Evolutionary conservation across 1,140 invertebrate species (phyloP).

Genomic region (Mizuhopecten yessoensis): DNA sequence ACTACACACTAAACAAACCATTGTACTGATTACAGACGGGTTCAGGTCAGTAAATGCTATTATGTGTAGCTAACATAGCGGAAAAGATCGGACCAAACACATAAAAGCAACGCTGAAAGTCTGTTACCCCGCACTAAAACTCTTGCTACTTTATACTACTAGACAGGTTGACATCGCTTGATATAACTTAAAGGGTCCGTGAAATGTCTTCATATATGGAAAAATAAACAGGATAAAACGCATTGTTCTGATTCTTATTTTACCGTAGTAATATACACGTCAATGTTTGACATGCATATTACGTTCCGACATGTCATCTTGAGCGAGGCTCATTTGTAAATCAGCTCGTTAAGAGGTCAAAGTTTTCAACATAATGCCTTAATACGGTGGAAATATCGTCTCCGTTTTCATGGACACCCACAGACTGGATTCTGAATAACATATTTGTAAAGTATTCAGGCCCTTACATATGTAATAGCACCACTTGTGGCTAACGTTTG

Average conservation of each 20-base stretch:
- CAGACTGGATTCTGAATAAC: neutral
- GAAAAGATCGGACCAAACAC: neutral
- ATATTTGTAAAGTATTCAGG: too few species aligned
- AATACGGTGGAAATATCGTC: neutral
- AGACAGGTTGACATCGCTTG: too few species aligned
- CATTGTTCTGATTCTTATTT: neutral
- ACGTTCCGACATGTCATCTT: slow-evolving; percentile 33
- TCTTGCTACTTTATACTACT: too few species aligned
- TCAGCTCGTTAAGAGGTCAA: slow-evolving; percentile 28
- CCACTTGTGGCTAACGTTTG: too few species aligned
- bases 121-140: neutral
- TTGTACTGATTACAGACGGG: neutral
- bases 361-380: neutral
- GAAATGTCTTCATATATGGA: neutral
- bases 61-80: neutral
- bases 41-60: neutral
- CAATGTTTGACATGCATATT: neutral
- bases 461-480: too few species aligned
- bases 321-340: neutral
- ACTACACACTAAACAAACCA: neutral
- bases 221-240: neutral
- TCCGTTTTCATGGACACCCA: slow-evolving; percentile 8
- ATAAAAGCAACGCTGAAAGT: neutral
- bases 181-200: neutral
- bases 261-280: neutral